These are phyloP conservation scores for Moxostoma hubbsi DNA, from an alignment of 2,797 vertebrate species.

Conservation along the genomic window DNA sequence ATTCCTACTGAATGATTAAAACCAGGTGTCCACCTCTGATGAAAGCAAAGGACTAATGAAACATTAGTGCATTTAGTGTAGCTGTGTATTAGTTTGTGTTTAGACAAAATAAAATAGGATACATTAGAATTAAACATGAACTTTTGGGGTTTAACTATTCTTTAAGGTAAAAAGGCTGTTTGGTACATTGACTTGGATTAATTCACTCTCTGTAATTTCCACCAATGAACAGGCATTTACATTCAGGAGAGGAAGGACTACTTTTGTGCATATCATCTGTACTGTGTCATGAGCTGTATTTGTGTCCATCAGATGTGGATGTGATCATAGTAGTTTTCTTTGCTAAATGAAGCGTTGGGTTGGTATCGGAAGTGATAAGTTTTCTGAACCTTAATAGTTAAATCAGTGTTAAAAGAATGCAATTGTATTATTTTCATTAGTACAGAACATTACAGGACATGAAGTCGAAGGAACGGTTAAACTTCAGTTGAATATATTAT, in stretches of 20 bases:
- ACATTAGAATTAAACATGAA: too few relatives aligned
- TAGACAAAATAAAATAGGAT: neutral
- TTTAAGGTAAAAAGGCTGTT: neutral
- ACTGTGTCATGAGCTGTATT: conserved; percentile 42
- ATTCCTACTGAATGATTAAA: conserved; percentile 86
- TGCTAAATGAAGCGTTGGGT: conserved; percentile 74
- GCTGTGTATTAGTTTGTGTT: conserved; percentile 29
- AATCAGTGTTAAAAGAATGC: conserved; percentile 44
- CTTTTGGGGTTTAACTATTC: too few relatives aligned
- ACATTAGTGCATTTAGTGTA: conserved; percentile 20
- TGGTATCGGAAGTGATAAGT: conserved; percentile 59
- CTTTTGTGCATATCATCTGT: conserved; percentile 33
- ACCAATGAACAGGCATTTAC: neutral
- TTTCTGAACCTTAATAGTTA: conserved; percentile 58
- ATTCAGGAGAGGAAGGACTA: conserved; percentile 64
- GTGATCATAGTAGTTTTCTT: conserved; percentile 75
- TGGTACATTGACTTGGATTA: neutral
- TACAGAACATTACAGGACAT: neutral
- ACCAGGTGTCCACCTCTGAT: conserved; percentile 82
- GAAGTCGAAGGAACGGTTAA: neutral
- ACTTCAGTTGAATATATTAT: neutral
- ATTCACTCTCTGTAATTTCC: neutral
- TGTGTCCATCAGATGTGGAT: conserved; percentile 72
- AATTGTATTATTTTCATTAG: neutral
- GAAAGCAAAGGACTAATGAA: neutral